Percentiles rank a stretch among this genome's conserved stretches.
Evolutionary conservation across 2,888 invertebrate genomes (phyloP).

Genomic region (Melieria crassipennis): DNA sequence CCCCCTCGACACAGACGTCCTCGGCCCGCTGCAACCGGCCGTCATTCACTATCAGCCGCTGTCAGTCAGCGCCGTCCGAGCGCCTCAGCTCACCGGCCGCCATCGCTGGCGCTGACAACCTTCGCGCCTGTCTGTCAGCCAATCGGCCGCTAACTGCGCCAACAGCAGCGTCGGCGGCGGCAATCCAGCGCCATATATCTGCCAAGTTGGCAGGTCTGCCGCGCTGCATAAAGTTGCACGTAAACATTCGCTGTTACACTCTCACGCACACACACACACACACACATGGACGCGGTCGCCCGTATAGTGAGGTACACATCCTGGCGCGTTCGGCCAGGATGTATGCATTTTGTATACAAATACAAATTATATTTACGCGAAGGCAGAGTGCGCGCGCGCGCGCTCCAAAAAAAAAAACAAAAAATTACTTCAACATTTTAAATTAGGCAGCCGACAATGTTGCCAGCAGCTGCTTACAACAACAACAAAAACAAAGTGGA

Average conservation of each 20-base stretch:
- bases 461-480: too few species aligned
- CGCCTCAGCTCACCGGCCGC: too few species aligned
- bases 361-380: too few species aligned
- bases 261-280: slow-evolving; percentile 31
- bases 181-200: slow-evolving; percentile 6
- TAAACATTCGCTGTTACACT: slow-evolving; percentile 8
- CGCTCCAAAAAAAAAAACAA: not conserved
- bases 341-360: too few species aligned
- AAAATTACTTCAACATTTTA: slow-evolving; percentile 37
- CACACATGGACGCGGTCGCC: slow-evolving; percentile 29
- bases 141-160: not conserved
- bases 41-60: too few species aligned
- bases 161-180: slow-evolving; percentile 2
- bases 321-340: not conserved
- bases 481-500: not conserved
- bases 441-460: slow-evolving; percentile 25
- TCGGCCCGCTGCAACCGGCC: too few species aligned
- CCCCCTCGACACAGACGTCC: too few species aligned
- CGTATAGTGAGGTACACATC: slow-evolving; percentile 38
- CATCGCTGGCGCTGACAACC: not conserved
- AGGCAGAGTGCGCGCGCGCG: slow-evolving; percentile 10
- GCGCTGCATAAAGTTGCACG: too few species aligned
- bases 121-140: not conserved
- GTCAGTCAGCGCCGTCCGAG: too few species aligned
- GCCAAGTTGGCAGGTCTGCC: slow-evolving; percentile 3